Evolutionary conservation across 2,113 vertebrate genomes (phyloP).

Genomic region (Amblyornis subalaris): DNA sequence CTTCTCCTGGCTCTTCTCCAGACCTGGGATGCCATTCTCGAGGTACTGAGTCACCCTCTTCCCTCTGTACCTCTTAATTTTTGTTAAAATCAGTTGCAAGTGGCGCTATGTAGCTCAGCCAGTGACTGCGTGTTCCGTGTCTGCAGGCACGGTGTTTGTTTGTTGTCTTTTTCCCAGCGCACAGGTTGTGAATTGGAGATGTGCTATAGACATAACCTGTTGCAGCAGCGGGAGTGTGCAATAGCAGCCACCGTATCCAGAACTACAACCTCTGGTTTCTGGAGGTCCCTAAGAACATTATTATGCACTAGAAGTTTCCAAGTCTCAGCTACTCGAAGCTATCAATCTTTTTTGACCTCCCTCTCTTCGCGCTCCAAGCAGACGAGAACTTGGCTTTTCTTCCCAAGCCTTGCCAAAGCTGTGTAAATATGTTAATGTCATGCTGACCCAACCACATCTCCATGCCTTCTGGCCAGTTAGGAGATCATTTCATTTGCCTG

Average conservation of each 20-base stretch:
- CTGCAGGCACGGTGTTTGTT: neutral
- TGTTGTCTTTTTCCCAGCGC: neutral
- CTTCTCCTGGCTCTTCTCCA: slow-evolving; percentile 35
- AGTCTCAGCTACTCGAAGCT: neutral
- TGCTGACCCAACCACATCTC: neutral
- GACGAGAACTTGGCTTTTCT: neutral
- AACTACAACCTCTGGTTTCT: neutral
- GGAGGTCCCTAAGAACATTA: neutral
- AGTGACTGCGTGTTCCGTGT: fast-evolving
- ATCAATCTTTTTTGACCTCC: neutral
- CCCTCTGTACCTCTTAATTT: neutral
- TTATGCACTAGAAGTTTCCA: neutral
- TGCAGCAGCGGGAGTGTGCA: neutral
- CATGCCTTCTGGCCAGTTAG: neutral
- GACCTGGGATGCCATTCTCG: neutral
- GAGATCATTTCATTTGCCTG: neutral
- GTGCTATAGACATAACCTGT: neutral
- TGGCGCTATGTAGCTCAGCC: neutral
- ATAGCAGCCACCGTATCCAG: neutral
- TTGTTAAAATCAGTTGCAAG: neutral
- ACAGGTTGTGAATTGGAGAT: neutral
- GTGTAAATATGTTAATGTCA: neutral
- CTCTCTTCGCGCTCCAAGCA: neutral
- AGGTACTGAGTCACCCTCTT: neutral
- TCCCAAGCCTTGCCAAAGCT: neutral